These are phyloP conservation scores for Ctenodactylus gundi DNA, from an alignment of 2,113 vertebrate genomes.

Conservation along the genomic window DNA sequence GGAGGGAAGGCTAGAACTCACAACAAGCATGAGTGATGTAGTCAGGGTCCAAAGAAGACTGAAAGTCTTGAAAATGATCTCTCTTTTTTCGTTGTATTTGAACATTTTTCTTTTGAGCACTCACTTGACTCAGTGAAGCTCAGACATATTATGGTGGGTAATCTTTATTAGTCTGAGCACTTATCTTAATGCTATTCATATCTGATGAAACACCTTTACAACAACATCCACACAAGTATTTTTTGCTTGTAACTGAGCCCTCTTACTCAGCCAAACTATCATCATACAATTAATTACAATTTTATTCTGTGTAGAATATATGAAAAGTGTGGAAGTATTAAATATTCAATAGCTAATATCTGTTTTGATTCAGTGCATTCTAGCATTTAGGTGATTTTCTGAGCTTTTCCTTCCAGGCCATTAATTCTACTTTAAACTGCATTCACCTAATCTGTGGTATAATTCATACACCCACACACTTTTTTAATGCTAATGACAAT, in stretches of 20 bases:
- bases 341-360: background rate
- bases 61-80: no score
- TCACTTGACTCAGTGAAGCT: background rate
- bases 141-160: background rate
- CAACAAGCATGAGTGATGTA: rapidly evolving
- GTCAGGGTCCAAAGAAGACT: background rate
- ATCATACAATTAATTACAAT: background rate
- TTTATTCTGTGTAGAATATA: background rate
- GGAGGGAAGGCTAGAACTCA: background rate
- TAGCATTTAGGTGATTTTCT: background rate
- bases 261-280: background rate
- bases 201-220: background rate
- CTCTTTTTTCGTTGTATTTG: no score
- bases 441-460: background rate
- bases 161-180: background rate
- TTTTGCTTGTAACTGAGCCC: background rate
- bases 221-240: background rate
- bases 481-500: background rate
- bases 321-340: background rate
- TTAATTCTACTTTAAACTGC: background rate
- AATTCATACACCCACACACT: background rate
- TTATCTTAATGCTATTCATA: background rate
- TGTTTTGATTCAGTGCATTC: background rate
- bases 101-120: no score
- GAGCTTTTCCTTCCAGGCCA: background rate